Conservation (phyloP, 1,140 invertebrate genomes). For the Drosophila bocki region DNA sequence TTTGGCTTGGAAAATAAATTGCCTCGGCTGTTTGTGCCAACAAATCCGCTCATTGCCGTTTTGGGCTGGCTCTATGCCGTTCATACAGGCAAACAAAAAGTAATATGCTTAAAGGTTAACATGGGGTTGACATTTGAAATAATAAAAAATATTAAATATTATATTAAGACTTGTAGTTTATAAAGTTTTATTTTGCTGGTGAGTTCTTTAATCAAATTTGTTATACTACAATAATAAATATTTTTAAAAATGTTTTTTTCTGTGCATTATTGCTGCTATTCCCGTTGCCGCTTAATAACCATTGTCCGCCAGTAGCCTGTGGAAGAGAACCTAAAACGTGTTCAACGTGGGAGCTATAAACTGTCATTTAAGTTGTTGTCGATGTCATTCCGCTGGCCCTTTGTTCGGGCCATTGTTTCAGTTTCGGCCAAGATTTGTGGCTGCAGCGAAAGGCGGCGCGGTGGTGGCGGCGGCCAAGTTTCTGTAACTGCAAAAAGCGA, state of each 20-base stretch:
- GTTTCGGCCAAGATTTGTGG: constrained; percentile 76
- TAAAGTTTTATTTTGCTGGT: too few relatives aligned
- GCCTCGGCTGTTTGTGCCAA: constrained; percentile 73
- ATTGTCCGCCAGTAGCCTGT: constrained; percentile 53
- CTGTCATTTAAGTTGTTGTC: constrained; percentile 83
- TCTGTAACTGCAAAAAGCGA: constrained; percentile 62
- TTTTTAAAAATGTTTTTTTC: constrained; percentile 10
- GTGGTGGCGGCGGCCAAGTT: constrained; percentile 50
- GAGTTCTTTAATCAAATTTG: too few relatives aligned
- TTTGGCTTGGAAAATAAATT: constrained; percentile 76
- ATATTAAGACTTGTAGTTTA: too few relatives aligned
- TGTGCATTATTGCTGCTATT: constrained; percentile 32
- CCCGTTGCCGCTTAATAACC: constrained; percentile 69
- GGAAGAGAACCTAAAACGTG: constrained; percentile 40
- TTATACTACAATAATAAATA: too few relatives aligned
- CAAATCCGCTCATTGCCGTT: constrained; percentile 80
- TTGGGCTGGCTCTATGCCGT: constrained; percentile 40
- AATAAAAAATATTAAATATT: too few relatives aligned
- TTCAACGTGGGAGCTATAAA: constrained; percentile 80
- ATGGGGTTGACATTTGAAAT: too few relatives aligned
- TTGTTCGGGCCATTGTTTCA: constrained; percentile 47
- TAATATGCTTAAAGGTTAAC: too few relatives aligned
- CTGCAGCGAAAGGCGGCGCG: constrained; percentile 46
- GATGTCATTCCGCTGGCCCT: constrained; percentile 69
- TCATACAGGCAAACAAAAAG: neutral